These are phyloP conservation scores for Drosophila picticornis DNA, from an alignment of 2,888 invertebrate species.

Conservation along the genomic window DNA sequence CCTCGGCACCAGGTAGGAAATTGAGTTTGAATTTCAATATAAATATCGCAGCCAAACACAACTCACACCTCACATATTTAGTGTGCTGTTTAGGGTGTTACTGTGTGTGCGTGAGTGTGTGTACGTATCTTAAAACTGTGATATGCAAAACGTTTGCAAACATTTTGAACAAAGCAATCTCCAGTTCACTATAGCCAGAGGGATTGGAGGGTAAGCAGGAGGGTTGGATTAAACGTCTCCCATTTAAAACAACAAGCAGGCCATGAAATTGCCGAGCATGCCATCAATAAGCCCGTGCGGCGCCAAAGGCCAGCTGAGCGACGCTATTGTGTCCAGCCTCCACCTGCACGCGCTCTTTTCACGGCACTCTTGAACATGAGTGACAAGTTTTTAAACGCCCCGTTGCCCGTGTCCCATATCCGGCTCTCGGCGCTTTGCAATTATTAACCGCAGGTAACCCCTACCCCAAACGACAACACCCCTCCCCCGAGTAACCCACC, in stretches of 20 bases:
- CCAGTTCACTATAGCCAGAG: not conserved
- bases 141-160: conserved; percentile 56
- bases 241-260: conserved; percentile 55
- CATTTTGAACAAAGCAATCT: conserved; percentile 54
- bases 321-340: conserved; percentile 44
- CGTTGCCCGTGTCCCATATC: conserved; percentile 25
- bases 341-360: conserved; percentile 1
- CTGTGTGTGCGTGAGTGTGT: not conserved
- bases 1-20: conserved; percentile 32
- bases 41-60: conserved; percentile 18
- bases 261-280: conserved; percentile 52
- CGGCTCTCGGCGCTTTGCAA: conserved; percentile 57
- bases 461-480: not conserved
- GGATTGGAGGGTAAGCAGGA: not conserved
- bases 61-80: conserved; percentile 3
- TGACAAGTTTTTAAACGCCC: conserved; percentile 67
- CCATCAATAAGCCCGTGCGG: conserved; percentile 55
- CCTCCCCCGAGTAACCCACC: too few relatives aligned
- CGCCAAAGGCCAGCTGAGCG: conserved; percentile 27
- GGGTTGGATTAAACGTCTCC: conserved; percentile 50
- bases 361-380: conserved; percentile 53
- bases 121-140: conserved; percentile 26
- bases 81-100: not conserved
- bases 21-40: conserved; percentile 52
- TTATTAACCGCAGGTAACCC: conserved; percentile 73